Base-by-base conservation (phyloP, 2,888 invertebrate species). In the Epinotia bilunana region DNA sequence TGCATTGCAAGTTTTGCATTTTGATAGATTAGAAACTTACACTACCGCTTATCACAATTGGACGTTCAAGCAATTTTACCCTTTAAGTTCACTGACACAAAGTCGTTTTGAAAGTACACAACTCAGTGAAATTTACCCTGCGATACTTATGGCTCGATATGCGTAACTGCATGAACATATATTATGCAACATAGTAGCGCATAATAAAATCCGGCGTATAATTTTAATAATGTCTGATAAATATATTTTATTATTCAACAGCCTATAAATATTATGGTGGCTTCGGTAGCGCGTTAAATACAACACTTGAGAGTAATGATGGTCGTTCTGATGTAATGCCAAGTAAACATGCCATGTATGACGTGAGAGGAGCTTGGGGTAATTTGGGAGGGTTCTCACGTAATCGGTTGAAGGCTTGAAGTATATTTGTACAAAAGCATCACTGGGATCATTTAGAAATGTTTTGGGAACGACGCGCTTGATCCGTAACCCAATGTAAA, bases 241-340 rank as follows among this genome's bases (percentile, higher is more conserved):
- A 80, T 80, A 76, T 77, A 73, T 80, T 81, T 78, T 78, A 72
- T 77, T 80, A 78, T 83, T 83, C 79, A 80, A 82, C 80, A 84
- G 76, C 79, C 80, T 77, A 81, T 83, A 83, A 84, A 86, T 81
- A 83, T 77, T 74, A 79, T 79, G 80, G 83, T 78, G 72, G 80
- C 78, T 78, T 78, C 79, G 78, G 78, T 77, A 78, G 80, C 80
- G 76, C 72, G 76, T 81, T 82, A 82, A 83, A 83, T 76, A 79
- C 78, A 69, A 72, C 75, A 73, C 58, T 75, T 75, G 80, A 78
- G 80, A 78, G 72, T 80, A 79, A 82, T 79, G 83, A 81, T 80
- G 20, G 63, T 74, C 60, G 74, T 74, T 74, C 53, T 60, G 74
- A 33, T 67, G 70, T 75, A 71, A 75, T 72, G 62, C 71, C 71